Percentiles rank a stretch among this genome's conserved stretches.
Evolutionary conservation across 2,888 invertebrate species (phyloP).

Genomic region (Drosophila antonietae): DNA sequence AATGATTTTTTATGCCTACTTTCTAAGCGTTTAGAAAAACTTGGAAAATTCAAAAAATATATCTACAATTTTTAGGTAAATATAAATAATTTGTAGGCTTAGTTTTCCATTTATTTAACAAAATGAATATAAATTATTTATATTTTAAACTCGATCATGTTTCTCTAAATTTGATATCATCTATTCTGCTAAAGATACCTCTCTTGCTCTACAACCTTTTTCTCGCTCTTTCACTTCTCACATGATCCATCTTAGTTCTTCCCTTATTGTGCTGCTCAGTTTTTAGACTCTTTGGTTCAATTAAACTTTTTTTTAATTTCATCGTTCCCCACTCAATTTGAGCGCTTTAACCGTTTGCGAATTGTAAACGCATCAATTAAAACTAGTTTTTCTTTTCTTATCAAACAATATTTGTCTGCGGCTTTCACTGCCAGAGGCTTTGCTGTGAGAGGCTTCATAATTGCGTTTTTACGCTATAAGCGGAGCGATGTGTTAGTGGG

Average conservation of each 20-base stretch:
- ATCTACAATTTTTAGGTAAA: neutral
- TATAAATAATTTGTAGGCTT: neutral
- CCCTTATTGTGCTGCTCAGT: neutral
- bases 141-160: too few relatives aligned
- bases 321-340: neutral
- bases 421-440: constrained; percentile 41
- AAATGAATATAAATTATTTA: too few relatives aligned
- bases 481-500: neutral
- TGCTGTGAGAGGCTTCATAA: constrained; percentile 11
- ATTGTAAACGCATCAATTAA: constrained; percentile 16
- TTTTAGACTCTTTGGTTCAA: neutral
- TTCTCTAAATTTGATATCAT: too few relatives aligned
- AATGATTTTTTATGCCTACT: neutral
- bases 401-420: constrained; percentile 3
- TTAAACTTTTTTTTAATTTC: neutral
- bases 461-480: constrained; percentile 17
- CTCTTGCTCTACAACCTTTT: neutral
- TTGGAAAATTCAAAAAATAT: neutral
- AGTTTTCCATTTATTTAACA: neutral
- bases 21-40: too few relatives aligned
- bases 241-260: too few relatives aligned
- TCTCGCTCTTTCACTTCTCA: neutral
- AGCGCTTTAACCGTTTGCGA: constrained; percentile 18
- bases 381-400: neutral
- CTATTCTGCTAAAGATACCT: neutral